phyloP scores from a whole-genome alignment of 2,113 vertebrate species.

The Meriones unguiculatus region DNA sequence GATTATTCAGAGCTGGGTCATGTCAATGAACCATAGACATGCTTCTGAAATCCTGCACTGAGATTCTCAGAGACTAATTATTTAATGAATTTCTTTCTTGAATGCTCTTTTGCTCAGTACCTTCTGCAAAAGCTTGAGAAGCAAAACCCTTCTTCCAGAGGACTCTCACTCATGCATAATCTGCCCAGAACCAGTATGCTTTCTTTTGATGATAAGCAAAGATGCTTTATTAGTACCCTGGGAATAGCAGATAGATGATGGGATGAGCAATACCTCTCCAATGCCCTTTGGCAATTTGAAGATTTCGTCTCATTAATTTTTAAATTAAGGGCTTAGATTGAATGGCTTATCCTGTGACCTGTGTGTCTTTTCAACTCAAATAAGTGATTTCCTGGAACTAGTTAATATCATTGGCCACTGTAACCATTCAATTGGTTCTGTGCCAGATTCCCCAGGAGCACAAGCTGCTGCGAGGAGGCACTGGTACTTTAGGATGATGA shows the following conservation, averaged over 20 bases:
- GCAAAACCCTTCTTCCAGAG: neutral
- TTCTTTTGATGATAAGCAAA: constrained; percentile 32
- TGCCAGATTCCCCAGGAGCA: neutral
- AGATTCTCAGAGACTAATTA: neutral
- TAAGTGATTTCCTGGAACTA: constrained; percentile 46
- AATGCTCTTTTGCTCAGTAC: constrained; percentile 37
- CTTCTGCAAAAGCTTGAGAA: constrained; percentile 42
- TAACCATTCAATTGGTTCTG: neutral
- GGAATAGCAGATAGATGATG: constrained; percentile 53
- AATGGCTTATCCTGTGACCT: neutral
- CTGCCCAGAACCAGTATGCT: constrained; percentile 39
- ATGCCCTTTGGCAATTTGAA: constrained; percentile 55
- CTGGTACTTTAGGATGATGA: constrained; percentile 14
- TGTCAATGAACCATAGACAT: neutral
- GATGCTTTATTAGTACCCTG: constrained; percentile 45
- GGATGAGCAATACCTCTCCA: constrained; percentile 16
- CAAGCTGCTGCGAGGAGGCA: neutral
- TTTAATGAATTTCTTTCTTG: constrained; percentile 46
- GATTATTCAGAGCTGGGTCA: neutral
- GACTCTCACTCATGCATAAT: constrained; percentile 19
- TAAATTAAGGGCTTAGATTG: constrained; percentile 38
- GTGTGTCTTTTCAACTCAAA: constrained; percentile 38
- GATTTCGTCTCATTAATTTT: constrained; percentile 53
- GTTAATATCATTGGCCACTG: neutral
- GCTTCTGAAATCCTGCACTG: neutral